Evolutionary conservation across 2,888 invertebrate genomes (phyloP).

Genomic region (Gari tellinella): DNA sequence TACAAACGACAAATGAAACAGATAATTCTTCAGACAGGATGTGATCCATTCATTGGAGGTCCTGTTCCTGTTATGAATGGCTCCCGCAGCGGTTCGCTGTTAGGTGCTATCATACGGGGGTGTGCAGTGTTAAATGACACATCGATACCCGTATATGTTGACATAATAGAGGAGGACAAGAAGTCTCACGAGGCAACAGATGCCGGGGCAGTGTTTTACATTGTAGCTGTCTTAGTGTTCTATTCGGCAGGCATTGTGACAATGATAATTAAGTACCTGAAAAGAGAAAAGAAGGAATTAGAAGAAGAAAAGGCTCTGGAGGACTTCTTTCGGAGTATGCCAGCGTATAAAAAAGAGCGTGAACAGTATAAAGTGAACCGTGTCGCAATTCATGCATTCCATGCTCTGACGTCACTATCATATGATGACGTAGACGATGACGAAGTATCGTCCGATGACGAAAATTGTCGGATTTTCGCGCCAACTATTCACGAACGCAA

Average conservation of each 20-base stretch:
- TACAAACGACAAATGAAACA: slow-evolving; percentile 29
- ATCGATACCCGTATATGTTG: slow-evolving; percentile 47
- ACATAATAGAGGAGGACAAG: slow-evolving; percentile 40
- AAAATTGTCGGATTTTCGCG: slow-evolving; percentile 32
- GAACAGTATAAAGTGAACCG: slow-evolving; percentile 75
- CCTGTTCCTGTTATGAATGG: slow-evolving; percentile 5
- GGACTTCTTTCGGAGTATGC: slow-evolving; percentile 78
- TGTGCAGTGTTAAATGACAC: slow-evolving; percentile 54
- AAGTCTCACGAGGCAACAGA: slow-evolving; percentile 56
- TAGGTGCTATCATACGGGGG: slow-evolving; percentile 27
- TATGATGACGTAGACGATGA: slow-evolving; percentile 66
- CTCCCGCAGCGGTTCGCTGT: slow-evolving; percentile 5
- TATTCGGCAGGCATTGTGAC: slow-evolving; percentile 77
- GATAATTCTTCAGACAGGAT: slow-evolving; percentile 36
- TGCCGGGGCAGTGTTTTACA: slow-evolving; percentile 77
- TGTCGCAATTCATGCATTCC: slow-evolving; percentile 79
- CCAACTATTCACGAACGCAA: slow-evolving; percentile 51
- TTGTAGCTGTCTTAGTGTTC: slow-evolving; percentile 75
- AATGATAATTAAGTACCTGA: slow-evolving; percentile 78
- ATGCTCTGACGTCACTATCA: slow-evolving; percentile 75
- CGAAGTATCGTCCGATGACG: slow-evolving; percentile 27
- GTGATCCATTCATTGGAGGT: slow-evolving; percentile 25
- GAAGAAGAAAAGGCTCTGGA: slow-evolving; percentile 78
- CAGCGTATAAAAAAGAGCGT: slow-evolving; percentile 68
- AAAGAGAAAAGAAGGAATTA: slow-evolving; percentile 73